These are phyloP conservation scores for Epinotia bilunana DNA, from an alignment of 2,888 invertebrate species.

Conservation along the genomic window DNA sequence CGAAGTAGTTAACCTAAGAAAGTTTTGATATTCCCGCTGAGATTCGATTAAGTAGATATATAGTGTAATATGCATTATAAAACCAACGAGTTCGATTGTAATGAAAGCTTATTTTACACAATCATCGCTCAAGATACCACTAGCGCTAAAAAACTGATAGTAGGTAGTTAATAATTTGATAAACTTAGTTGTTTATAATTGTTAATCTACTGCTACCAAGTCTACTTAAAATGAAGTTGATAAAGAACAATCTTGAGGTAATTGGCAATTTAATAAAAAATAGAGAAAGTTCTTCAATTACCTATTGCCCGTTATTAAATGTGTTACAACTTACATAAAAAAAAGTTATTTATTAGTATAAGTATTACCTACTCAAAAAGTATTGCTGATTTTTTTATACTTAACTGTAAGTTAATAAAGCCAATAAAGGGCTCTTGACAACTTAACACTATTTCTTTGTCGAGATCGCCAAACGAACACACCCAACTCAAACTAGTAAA, in stretches of 20 bases:
- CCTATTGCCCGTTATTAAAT: not conserved
- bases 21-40: no score
- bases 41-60: no score
- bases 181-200: not conserved
- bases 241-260: not conserved
- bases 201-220: no score
- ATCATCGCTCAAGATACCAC: not conserved
- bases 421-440: constrained; percentile 57
- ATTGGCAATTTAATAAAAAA: not conserved
- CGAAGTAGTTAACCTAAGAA: no score
- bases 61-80: no score
- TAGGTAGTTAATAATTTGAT: not conserved
- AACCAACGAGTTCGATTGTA: not conserved
- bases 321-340: not conserved
- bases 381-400: constrained; percentile 34
- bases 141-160: not conserved
- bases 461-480: not conserved
- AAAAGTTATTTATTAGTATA: not conserved
- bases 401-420: constrained; percentile 42
- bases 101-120: not conserved
- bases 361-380: constrained; percentile 17
- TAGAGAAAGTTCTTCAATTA: not conserved
- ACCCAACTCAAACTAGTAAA: not conserved
- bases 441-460: constrained; percentile 58
- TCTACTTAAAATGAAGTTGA: not conserved